Evolutionary conservation across 2,888 invertebrate genomes (phyloP).

Genomic region (Epinotia ramella): DNA sequence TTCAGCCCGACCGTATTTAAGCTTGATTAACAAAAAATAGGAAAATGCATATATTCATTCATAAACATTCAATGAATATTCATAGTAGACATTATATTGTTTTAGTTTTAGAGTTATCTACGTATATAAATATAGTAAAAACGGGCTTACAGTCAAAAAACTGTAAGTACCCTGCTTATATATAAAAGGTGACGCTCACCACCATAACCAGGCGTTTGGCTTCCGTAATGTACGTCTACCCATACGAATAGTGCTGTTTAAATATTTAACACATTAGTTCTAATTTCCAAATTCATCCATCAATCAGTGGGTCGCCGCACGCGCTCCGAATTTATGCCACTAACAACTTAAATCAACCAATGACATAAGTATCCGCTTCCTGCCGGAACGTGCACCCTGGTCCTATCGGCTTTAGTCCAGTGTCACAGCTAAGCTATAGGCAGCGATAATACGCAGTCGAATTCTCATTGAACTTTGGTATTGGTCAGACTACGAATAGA

Average conservation of each 20-base stretch:
- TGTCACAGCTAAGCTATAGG: constrained; percentile 13
- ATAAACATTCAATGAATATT: no score
- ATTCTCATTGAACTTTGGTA: background rate
- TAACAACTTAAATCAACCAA: constrained; percentile 42
- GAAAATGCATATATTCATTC: no score
- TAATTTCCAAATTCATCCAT: constrained; percentile 28
- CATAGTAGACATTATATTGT: no score
- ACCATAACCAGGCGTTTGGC: background rate
- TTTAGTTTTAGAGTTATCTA: no score
- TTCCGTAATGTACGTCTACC: constrained; percentile 9
- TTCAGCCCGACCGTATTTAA: no score
- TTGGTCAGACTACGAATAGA: background rate
- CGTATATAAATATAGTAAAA: background rate
- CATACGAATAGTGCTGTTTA: constrained; percentile 11
- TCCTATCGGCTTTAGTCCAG: constrained; percentile 5
- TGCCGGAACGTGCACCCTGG: constrained; percentile 29
- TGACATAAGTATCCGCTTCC: constrained; percentile 45
- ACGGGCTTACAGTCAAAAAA: background rate
- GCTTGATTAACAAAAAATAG: no score
- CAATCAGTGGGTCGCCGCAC: constrained; percentile 36
- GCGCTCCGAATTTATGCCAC: constrained; percentile 42
- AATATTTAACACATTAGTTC: constrained; percentile 25
- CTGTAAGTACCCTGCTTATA: background rate
- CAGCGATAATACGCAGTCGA: background rate
- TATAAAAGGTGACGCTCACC: background rate